Evolutionary conservation across 2,888 invertebrate genomes (phyloP), one percentile per base, ranked within the genome.

Genomic region (Rosalia funebris): DNA sequence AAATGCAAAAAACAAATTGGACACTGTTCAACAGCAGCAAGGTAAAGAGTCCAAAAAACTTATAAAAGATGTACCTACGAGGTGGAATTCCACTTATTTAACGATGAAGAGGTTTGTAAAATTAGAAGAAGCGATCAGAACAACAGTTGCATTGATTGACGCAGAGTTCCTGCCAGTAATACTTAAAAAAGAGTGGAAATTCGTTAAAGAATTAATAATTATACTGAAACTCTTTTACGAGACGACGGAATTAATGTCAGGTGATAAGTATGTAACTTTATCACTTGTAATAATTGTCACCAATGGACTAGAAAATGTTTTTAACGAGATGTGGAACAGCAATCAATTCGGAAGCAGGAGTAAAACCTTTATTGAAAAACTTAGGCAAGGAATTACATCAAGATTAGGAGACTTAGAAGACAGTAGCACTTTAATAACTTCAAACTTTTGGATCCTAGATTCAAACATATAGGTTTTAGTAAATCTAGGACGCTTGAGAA

Each of bases 261-360:
- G 7, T 11, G 54, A 54, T 34, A 36, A 34, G 9, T 47, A 34
- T 12, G 36, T 47, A 17, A 47, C 47, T 10, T 36, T 47, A 47
- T 47, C 47, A 17, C 47, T 34, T 47, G 47, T 36, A 47, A 47
- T 34, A n/a, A 36, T 47, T 47, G 34, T 47, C 15, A 47, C 47
- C 16, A 47, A 47, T 19, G 36, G 47, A 2, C 36, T 47, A 47
- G 17, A 47, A 47, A 47, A 16, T 47, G 47, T 47, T n/a, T 47
- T 12, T 12, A 47, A 1, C 36, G 47, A 47, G 36, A 36, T 47
- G 34, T 47, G 16, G 34, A 12, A 36, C 47, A 47, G 47, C 2
- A 47, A 12, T 47, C 36, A 47, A 36, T 47, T 47, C 5, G 7
- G 16, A 16, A 42, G 17, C 17, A 10, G 10, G 17, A 34, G 36